Conservation (phyloP, 2,113 vertebrate species). For the Alouatta palliata region DNA sequence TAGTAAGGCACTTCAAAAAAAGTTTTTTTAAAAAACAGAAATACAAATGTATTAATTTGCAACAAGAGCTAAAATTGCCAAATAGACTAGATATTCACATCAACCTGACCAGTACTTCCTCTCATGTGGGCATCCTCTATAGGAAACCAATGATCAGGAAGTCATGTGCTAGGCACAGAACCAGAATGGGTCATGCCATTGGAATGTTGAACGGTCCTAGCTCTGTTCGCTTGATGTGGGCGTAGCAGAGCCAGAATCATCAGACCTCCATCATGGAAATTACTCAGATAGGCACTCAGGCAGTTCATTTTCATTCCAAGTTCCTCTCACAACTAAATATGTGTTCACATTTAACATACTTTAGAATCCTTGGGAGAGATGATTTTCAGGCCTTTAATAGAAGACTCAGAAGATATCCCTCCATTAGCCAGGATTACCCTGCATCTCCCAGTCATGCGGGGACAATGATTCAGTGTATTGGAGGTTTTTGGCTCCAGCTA, state of each 20-base stretch:
- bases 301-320: neutral
- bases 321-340: neutral
- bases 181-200: rapidly evolving
- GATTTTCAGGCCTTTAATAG: neutral
- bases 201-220: neutral
- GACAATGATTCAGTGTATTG: neutral
- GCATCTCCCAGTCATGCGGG: rapidly evolving
- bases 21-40: neutral
- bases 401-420: neutral
- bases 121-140: neutral
- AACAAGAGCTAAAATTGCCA: neutral
- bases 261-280: neutral
- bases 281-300: neutral
- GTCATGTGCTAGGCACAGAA: neutral
- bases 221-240: neutral
- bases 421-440: neutral
- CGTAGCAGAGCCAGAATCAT: neutral
- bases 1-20: neutral
- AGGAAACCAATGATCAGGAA: neutral
- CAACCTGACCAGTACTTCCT: neutral
- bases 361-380: neutral
- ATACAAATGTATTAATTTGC: neutral
- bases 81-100: neutral
- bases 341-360: neutral
- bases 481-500: neutral